Conservation (phyloP, 2,113 vertebrate genomes). For the Nothocercus nigrocapillus region DNA sequence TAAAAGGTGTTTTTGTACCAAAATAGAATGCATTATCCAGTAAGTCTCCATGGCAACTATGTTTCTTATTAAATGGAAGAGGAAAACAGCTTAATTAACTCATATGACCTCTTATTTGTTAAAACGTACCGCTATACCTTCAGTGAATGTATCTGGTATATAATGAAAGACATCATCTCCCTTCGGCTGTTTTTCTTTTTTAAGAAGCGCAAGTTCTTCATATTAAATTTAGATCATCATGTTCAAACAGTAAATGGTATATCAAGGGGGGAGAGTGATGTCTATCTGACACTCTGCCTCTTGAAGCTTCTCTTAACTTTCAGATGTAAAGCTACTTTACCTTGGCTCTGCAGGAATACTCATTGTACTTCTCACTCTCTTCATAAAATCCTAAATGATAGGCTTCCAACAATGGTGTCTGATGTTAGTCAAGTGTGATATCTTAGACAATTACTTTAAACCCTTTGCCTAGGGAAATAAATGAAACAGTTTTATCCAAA, state of each 20-base stretch:
- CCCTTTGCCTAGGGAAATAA: background rate
- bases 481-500: background rate
- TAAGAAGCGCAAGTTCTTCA: background rate
- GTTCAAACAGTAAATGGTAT: background rate
- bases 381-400: background rate
- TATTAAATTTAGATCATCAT: slow-evolving; percentile 8
- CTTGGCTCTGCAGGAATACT: background rate
- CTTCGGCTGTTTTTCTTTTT: background rate
- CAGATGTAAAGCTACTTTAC: background rate
- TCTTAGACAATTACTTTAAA: background rate
- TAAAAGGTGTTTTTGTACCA: slow-evolving; percentile 56
- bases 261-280: background rate
- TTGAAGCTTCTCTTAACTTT: slow-evolving; percentile 27
- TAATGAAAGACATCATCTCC: background rate
- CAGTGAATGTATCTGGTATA: background rate
- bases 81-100: slow-evolving; percentile 72
- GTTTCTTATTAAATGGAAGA: slow-evolving; percentile 75
- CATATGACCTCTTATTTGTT: slow-evolving; percentile 67
- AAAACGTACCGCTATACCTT: slow-evolving; percentile 40
- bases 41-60: slow-evolving; percentile 77
- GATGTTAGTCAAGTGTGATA: background rate
- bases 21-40: slow-evolving; percentile 67
- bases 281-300: background rate
- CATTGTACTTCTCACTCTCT: background rate
- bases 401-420: background rate